Base-by-base conservation (phyloP, 2,797 vertebrate genomes). In the Zenarchopterus dispar region DNA sequence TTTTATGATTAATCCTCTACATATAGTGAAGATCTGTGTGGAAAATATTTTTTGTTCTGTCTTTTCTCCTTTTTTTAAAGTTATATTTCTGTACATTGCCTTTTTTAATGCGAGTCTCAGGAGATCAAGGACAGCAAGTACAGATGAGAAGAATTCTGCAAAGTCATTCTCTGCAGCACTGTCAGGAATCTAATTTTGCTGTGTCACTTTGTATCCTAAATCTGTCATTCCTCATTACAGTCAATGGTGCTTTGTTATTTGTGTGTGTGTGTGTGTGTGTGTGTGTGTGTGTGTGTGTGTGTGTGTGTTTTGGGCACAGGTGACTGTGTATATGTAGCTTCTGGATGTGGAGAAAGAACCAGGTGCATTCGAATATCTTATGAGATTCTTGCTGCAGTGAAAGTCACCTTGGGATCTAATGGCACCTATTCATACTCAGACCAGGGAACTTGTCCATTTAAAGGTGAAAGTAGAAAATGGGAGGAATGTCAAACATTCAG, bases 161-260 rank as follows among this genome's bases (percentile, higher is more conserved):
- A 48, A 84, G 83, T 90, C 85, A 85, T 74, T 66, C 73, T 72
- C 70, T 79, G 62, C 73, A 73, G 75, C 59, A 46, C 52, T 68
- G 59, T 55, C 36, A 33, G 62, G 43, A 63, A 78, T 78, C 45
- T 46, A 77, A 77, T 80, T 79, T 67, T 77, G 82, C 86, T 79
- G 76, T 80, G 71, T 91, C 90, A 88, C 60, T 75, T 73, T 17
- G 78, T 78, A 85, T 73, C 75, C 77, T 66, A 70, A 79, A 85
- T 87, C 74, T 89, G 85, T 86, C 84, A 64, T 50, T 73, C 26
- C 60, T 62, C 52, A 84, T 89, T 58, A 79, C 7, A 3, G 63
- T 56, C 43, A 75, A 69, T 62, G 73, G 44, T 39, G 70, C 56
- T 69, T 28, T 69, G 61, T 39, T 69, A 39, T 59, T 28, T 67